Percentiles rank a stretch among this genome's conserved stretches.
Conservation (phyloP, 2,113 vertebrate genomes). For the Scatophagus argus region DNA sequence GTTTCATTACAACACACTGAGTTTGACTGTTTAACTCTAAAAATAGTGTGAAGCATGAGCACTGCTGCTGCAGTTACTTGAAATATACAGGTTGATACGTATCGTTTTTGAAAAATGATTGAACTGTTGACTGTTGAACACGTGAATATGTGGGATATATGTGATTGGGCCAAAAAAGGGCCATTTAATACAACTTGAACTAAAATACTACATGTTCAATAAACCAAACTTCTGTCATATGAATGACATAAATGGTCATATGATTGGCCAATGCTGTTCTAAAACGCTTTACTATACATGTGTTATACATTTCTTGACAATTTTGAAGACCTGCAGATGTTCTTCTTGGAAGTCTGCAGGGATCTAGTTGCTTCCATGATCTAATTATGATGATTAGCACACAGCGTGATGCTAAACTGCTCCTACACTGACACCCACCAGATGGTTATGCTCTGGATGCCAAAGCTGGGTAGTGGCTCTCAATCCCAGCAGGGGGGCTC, state of each 20-base stretch:
- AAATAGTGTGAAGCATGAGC: not conserved
- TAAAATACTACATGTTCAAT: too few species aligned
- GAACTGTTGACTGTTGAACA: too few species aligned
- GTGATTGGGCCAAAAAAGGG: too few species aligned
- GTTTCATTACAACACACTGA: not conserved
- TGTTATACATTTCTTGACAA: not conserved
- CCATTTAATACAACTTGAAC: too few species aligned
- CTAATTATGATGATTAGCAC: constrained; percentile 77
- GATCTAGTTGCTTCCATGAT: constrained; percentile 47
- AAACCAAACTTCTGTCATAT: too few species aligned
- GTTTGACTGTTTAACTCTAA: not conserved
- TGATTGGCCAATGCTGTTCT: not conserved
- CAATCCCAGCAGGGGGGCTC: constrained; percentile 32
- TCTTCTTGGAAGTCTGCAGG: constrained; percentile 31
- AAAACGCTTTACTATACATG: not conserved
- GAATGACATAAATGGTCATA: not conserved
- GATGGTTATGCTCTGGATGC: constrained; percentile 50
- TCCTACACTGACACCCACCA: constrained; percentile 61
- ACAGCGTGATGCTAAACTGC: constrained; percentile 57
- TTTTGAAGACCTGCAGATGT: constrained; percentile 24
- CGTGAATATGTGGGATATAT: too few species aligned
- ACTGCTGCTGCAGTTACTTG: not conserved
- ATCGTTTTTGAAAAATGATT: too few species aligned
- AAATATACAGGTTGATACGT: too few species aligned
- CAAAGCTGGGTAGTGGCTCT: constrained; percentile 48